Conservation (phyloP, 2,113 vertebrate genomes). For the Oryzias javanicus region DNA sequence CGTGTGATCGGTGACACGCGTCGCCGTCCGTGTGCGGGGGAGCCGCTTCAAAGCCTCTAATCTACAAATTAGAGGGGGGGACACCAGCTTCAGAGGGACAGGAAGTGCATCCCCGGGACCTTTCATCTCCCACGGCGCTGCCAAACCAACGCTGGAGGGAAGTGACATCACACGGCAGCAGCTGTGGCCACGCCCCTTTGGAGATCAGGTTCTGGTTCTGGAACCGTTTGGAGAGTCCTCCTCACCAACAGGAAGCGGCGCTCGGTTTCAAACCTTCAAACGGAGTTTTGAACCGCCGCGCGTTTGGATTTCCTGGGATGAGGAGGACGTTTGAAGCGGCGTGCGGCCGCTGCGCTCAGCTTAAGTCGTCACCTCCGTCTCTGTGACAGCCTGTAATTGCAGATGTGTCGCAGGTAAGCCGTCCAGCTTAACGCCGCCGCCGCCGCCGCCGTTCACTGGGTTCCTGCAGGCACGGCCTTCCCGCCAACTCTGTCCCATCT, state of each 20-base stretch:
- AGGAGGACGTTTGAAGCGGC: slow-evolving; percentile 36
- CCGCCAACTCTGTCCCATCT: slow-evolving; percentile 49
- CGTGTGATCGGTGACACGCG: slow-evolving; percentile 42
- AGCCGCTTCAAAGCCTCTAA: slow-evolving; percentile 60
- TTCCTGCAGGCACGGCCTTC: slow-evolving; percentile 31
- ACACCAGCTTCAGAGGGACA: slow-evolving; percentile 50
- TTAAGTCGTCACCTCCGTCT: slow-evolving; percentile 60
- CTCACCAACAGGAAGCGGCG: not conserved
- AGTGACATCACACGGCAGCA: slow-evolving; percentile 37
- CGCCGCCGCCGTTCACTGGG: slow-evolving; percentile 35
- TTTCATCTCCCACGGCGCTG: slow-evolving; percentile 57
- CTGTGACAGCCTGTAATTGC: slow-evolving; percentile 69
- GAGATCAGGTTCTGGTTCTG: not conserved
- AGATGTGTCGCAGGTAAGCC: slow-evolving; percentile 69
- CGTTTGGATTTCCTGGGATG: slow-evolving; percentile 2
- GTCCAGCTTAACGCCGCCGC: slow-evolving; percentile 54
- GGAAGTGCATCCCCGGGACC: slow-evolving; percentile 58
- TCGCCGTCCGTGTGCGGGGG: slow-evolving; percentile 25
- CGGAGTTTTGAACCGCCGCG: not conserved
- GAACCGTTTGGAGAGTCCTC: too few species aligned
- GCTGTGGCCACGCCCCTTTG: slow-evolving; percentile 13
- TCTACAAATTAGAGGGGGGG: slow-evolving; percentile 64
- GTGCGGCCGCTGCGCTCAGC: slow-evolving; percentile 30
- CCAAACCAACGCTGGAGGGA: slow-evolving; percentile 42
- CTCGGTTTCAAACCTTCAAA: not conserved